phyloP scores from a whole-genome alignment of 1,140 invertebrate species.

The Drosophila ambigua region DNA sequence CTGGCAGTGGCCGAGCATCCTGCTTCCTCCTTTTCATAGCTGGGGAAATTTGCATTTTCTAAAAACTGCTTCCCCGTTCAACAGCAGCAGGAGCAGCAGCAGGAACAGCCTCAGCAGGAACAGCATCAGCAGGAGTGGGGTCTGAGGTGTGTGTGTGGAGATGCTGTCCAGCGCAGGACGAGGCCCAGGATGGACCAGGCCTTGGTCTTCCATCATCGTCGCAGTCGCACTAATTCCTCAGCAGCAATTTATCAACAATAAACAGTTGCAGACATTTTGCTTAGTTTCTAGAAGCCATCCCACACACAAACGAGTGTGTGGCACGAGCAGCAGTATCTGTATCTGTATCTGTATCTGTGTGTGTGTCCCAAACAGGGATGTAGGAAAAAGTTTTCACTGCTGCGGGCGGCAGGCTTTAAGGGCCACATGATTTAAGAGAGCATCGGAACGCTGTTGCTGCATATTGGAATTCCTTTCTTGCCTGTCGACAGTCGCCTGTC shows the following conservation, averaged over 20 bases:
- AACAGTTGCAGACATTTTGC: constrained; percentile 81
- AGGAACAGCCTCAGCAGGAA: no score
- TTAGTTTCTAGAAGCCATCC: constrained; percentile 39
- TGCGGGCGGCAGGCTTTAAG: constrained; percentile 63
- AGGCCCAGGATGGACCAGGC: constrained; percentile 43
- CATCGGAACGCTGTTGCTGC: constrained; percentile 5
- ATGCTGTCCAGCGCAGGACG: constrained; percentile 37
- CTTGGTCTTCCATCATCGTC: constrained; percentile 76
- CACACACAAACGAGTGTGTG: not conserved
- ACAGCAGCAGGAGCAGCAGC: no score
- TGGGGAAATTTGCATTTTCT: constrained; percentile 74
- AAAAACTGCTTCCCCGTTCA: constrained; percentile 53
- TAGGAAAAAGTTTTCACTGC: constrained; percentile 63
- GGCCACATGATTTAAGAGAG: constrained; percentile 40
- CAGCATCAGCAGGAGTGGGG: no score
- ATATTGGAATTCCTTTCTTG: constrained; percentile 47
- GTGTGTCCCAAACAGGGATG: constrained; percentile 78
- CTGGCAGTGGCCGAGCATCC: not conserved
- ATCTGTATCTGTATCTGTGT: constrained; percentile 23
- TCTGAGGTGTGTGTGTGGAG: constrained; percentile 12
- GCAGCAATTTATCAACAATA: constrained; percentile 82
- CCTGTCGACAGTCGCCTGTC: constrained; percentile 13
- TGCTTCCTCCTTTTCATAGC: constrained; percentile 14
- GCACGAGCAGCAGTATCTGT: constrained; percentile 5
- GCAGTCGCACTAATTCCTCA: constrained; percentile 78